A percentile compares a stretch with the other conserved stretches of the same genome.
phyloP scores from a whole-genome alignment of 2,888 invertebrate species.

The Trilocha varians region DNA sequence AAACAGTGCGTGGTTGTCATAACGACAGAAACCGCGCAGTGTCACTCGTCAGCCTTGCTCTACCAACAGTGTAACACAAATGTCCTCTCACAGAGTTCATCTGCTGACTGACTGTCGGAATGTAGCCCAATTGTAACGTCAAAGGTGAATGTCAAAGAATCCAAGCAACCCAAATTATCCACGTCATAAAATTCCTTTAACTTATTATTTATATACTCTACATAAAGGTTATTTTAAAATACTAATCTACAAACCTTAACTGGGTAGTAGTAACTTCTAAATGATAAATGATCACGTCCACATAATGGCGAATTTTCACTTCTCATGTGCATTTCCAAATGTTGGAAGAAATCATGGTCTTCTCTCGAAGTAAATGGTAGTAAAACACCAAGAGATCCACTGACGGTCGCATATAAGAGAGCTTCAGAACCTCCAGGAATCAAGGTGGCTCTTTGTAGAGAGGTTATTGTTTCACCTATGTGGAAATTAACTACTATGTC shows the following conservation, averaged over 20 bases:
- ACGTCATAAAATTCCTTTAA: neutral
- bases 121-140: neutral
- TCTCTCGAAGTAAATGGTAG: slow-evolving; percentile 96
- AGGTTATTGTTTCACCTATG: slow-evolving; percentile 95
- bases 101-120: slow-evolving; percentile 46
- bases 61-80: slow-evolving; percentile 67
- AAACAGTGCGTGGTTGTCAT: slow-evolving; percentile 35
- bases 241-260: slow-evolving; percentile 79
- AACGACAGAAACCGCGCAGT: slow-evolving; percentile 35
- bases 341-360: slow-evolving; percentile 99
- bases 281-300: slow-evolving; percentile 97
- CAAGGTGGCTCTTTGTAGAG: slow-evolving; percentile 95
- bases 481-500: slow-evolving; percentile 95
- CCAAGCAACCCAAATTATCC: neutral
- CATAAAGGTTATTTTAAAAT: neutral
- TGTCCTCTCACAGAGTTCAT: slow-evolving; percentile 20
- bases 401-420: slow-evolving; percentile 94
- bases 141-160: neutral
- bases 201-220: neutral
- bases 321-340: slow-evolving; percentile 99
- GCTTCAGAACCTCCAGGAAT: slow-evolving; percentile 99
- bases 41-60: slow-evolving; percentile 30
- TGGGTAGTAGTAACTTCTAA: slow-evolving; percentile 97
- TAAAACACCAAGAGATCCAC: slow-evolving; percentile 93
- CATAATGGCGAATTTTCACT: slow-evolving; percentile 97